Evolutionary conservation across 2,888 invertebrate genomes (phyloP).

Genomic region (Cerastoderma edule): DNA sequence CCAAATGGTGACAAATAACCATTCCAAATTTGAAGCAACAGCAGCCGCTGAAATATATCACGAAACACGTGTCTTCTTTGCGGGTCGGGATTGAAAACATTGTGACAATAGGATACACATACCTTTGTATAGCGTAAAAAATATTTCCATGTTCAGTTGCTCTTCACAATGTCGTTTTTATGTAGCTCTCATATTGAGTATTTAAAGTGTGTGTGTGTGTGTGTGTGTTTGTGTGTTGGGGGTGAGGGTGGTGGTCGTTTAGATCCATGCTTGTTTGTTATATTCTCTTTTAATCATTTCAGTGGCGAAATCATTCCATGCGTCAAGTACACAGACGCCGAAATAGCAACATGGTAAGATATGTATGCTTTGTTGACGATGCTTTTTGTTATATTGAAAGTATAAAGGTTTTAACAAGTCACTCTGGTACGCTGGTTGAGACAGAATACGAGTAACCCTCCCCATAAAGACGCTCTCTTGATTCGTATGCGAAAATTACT

Average conservation of each 20-base stretch:
- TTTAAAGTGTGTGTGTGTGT: neutral
- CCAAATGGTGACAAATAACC: neutral
- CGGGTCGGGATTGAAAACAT: neutral
- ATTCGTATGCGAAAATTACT: too few species aligned
- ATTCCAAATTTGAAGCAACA: neutral
- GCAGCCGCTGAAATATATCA: neutral
- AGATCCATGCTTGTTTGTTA: neutral
- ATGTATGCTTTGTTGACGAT: neutral
- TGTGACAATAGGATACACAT: neutral
- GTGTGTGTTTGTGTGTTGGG: too few species aligned
- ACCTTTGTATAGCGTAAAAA: neutral
- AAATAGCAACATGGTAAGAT: conserved; percentile 91
- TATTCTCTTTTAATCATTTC: conserved; percentile 56
- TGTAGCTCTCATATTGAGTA: neutral
- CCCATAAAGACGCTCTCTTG: too few species aligned
- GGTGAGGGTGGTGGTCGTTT: neutral
- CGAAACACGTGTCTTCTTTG: neutral
- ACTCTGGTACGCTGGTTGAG: too few species aligned
- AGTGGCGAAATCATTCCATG: conserved; percentile 94
- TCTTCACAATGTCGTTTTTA: neutral
- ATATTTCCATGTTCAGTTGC: neutral
- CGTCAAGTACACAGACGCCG: conserved; percentile 94
- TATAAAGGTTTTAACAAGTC: too few species aligned
- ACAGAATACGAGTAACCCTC: too few species aligned
- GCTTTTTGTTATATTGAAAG: too few species aligned